Conservation (phyloP, 92 coral and sea anemone species). For the Metridium senile region DNA sequence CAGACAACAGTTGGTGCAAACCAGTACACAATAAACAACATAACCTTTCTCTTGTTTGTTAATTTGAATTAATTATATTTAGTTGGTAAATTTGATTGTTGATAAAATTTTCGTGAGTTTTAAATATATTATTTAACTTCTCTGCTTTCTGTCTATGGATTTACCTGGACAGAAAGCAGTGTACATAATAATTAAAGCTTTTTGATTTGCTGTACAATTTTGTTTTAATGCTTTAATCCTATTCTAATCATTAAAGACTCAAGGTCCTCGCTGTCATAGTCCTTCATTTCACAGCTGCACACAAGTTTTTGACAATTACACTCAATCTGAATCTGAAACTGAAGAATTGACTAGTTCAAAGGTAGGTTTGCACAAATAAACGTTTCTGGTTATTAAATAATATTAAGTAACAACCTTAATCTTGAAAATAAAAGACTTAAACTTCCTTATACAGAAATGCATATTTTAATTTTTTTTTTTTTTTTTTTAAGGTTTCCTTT, state of each 20-base stretch:
- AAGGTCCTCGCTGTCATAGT: slow-evolving; percentile 43
- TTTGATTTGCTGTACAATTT: not conserved
- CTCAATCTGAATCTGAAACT: slow-evolving; percentile 36
- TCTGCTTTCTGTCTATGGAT: not conserved
- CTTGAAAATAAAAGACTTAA: not conserved
- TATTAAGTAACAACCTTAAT: not conserved
- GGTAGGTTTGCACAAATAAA: slow-evolving; percentile 15
- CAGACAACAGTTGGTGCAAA: too few species aligned
- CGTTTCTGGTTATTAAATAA: too few species aligned
- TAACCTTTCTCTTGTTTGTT: too few species aligned
- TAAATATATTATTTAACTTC: too few species aligned
- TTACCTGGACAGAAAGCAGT: not conserved
- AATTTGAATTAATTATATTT: too few species aligned
- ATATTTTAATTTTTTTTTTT: too few species aligned
- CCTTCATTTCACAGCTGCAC: slow-evolving; percentile 39
- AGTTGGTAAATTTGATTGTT: too few species aligned
- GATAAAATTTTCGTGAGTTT: too few species aligned
- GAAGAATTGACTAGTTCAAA: slow-evolving; percentile 22
- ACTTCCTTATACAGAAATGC: not conserved
- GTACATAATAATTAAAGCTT: not conserved
- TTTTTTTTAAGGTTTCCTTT: too few species aligned
- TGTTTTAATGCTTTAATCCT: not conserved
- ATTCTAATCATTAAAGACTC: slow-evolving; percentile 12
- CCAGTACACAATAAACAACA: too few species aligned
- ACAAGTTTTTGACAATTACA: slow-evolving; percentile 41